Percentiles rank a stretch among this genome's conserved stretches.
Conservation (phyloP, 2,797 vertebrate genomes). For the Lates japonicus region DNA sequence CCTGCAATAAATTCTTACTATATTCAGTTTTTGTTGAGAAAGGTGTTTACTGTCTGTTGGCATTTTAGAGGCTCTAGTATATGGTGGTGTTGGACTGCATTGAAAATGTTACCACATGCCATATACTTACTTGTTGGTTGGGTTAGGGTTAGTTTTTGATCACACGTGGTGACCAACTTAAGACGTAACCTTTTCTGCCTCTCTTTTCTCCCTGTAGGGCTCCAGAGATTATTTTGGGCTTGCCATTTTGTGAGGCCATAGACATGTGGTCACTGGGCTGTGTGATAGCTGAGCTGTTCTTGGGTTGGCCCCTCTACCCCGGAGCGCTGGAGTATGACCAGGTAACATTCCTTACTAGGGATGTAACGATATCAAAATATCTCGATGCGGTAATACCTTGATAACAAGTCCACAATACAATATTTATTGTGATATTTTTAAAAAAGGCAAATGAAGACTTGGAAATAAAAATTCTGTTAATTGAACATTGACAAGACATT, state of each 20-base stretch:
- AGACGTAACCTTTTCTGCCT: conserved; percentile 45
- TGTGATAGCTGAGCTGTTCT: conserved; percentile 98
- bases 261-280: conserved; percentile 99
- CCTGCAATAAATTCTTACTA: not conserved
- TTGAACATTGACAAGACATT: too few species aligned
- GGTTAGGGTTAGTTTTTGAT: not conserved
- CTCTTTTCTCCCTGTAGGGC: conserved; percentile 83
- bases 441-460: too few species aligned
- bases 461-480: too few species aligned
- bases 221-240: conserved; percentile 96
- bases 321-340: conserved; percentile 99
- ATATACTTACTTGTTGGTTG: not conserved
- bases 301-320: conserved; percentile 99
- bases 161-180: conserved; percentile 7
- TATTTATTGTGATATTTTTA: too few species aligned
- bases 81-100: not conserved
- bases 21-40: not conserved
- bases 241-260: conserved; percentile 93
- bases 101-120: not conserved
- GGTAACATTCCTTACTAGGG: conserved; percentile 83
- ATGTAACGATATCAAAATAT: too few species aligned
- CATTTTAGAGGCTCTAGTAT: not conserved
- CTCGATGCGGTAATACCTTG: too few species aligned
- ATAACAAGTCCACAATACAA: too few species aligned
- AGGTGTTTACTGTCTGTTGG: not conserved